These are phyloP conservation scores for Glaucopsyche alexis DNA, from an alignment of 2,888 invertebrate genomes.

Conservation along the genomic window DNA sequence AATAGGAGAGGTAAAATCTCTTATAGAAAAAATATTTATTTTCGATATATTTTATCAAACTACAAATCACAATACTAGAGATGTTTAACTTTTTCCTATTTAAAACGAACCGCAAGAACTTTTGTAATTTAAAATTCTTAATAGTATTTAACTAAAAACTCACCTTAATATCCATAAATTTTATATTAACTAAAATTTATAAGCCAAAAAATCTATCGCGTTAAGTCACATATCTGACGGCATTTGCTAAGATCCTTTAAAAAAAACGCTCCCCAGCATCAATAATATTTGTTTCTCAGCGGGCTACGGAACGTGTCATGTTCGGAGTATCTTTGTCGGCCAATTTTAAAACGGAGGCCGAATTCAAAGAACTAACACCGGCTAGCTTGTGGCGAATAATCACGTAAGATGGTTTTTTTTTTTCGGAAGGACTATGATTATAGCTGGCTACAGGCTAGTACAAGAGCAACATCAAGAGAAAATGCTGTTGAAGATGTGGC, in stretches of 20 bases:
- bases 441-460: not conserved
- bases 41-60: too few species aligned
- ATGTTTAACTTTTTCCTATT: too few species aligned
- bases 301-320: conserved; percentile 17
- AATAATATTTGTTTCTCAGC: conserved; percentile 22
- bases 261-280: conserved; percentile 1
- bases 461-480: not conserved
- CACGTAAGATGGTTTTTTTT: not conserved
- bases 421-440: not conserved
- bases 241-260: not conserved
- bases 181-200: not conserved
- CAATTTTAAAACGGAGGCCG: conserved; percentile 16
- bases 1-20: too few species aligned
- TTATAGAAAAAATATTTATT: too few species aligned
- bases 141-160: not conserved
- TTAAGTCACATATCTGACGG: conserved; percentile 1
- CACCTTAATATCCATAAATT: not conserved
- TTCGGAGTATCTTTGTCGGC: conserved; percentile 20
- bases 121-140: not conserved
- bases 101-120: too few species aligned
- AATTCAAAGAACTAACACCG: conserved; percentile 2
- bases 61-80: too few species aligned
- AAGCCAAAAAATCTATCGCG: conserved; percentile 6
- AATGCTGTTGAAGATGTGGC: not conserved
- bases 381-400: conserved; percentile 14